Conservation (phyloP, 2,888 invertebrate genomes). For the Cephus pygmeus region DNA sequence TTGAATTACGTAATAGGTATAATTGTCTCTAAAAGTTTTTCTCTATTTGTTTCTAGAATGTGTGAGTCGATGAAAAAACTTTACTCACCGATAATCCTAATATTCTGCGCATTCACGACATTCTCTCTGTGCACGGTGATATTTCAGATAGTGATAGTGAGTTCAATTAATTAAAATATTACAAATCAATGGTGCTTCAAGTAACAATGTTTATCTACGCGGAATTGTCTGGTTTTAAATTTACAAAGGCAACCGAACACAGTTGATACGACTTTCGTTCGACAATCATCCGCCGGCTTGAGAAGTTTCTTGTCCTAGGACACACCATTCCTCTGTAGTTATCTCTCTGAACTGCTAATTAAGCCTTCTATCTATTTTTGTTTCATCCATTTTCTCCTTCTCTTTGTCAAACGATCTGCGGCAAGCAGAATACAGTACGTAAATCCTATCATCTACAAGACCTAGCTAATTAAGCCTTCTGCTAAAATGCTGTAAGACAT, state of each 20-base stretch:
- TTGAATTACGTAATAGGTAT: background rate
- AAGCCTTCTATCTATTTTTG: background rate
- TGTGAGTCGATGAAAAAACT: background rate
- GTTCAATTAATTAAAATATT: background rate
- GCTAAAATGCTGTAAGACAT: background rate
- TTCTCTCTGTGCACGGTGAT: background rate
- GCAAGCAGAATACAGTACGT: background rate
- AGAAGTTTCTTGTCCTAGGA: background rate
- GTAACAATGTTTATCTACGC: background rate
- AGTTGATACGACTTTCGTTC: background rate
- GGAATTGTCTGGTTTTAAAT: background rate
- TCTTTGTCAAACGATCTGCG: background rate
- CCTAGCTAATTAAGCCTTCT: background rate
- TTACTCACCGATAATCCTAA: background rate
- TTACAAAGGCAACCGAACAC: background rate
- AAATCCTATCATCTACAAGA: background rate
- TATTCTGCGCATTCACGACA: background rate
- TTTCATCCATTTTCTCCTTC: background rate
- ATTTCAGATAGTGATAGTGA: background rate
- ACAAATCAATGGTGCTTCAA: background rate
- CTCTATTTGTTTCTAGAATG: background rate
- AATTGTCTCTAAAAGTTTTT: background rate
- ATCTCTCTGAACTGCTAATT: background rate
- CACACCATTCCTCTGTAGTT: background rate
- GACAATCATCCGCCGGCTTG: background rate